Evolutionary conservation across 2,888 invertebrate species (phyloP).

Genomic region (Heliconius ethilla): DNA sequence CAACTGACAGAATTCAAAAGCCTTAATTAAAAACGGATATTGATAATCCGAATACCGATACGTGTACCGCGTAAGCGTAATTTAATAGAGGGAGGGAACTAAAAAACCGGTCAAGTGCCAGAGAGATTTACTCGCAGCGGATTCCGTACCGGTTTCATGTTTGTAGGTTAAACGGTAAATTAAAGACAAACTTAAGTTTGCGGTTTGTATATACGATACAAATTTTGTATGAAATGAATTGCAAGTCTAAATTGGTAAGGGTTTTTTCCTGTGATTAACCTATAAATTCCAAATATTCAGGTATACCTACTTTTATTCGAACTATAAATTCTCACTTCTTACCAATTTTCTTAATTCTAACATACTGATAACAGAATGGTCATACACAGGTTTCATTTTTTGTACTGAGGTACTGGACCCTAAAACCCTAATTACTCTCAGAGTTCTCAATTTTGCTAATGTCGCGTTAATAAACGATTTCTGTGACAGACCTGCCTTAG

Average conservation of each 20-base stretch:
- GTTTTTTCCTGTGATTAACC: too few species aligned
- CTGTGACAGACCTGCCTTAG: constrained; percentile 26
- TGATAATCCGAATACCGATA: constrained; percentile 24
- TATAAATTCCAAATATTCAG: too few species aligned
- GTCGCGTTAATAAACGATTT: constrained; percentile 36
- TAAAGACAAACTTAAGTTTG: not conserved
- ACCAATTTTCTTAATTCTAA: too few species aligned
- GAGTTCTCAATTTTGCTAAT: constrained; percentile 29
- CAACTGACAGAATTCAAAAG: not conserved
- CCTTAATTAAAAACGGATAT: constrained; percentile 23
- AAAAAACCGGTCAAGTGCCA: constrained; percentile 13
- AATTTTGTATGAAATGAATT: too few species aligned
- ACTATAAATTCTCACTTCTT: too few species aligned
- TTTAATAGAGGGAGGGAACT: constrained; percentile 25
- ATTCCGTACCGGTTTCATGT: not conserved
- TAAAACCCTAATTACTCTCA: constrained; percentile 37
- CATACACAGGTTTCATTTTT: not conserved
- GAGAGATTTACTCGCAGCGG: not conserved
- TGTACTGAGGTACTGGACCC: not conserved
- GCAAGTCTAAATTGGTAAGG: too few species aligned
- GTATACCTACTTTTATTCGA: too few species aligned
- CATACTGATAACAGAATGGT: not conserved
- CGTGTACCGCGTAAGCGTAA: constrained; percentile 24
- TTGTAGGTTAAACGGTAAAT: not conserved
- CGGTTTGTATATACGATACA: too few species aligned